Evolutionary conservation across 2,888 invertebrate genomes (phyloP), one percentile per base, ranked within the genome.

Genomic region (Nudaria mundana): DNA sequence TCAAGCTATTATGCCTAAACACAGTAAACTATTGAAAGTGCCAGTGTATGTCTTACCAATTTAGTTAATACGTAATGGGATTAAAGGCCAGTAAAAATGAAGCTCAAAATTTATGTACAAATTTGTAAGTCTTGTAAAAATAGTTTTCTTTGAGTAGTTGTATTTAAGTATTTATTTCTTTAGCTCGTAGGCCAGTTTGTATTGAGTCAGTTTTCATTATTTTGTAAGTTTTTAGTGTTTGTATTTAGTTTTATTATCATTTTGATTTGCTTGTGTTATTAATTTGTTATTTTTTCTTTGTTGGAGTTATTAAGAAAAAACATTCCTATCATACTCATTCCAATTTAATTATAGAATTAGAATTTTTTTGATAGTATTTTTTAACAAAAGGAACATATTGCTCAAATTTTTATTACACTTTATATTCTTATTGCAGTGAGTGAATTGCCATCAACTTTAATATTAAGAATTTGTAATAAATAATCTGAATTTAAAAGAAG

Each of bases 51-150:
- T 69, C 58, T 73, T 76, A 75, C 75, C 72, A 76, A 66, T 58
- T 65, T 74, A 77, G 73, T 70, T 71, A 61, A 65, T 67, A 51
- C 64, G 48, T 66, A 63, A 73, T 77, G 82, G 86, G 86, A 84
- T 81, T 58, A 52, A 66, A 66, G 87, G 87, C 87, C 87, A 87
- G 87, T 87, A 66, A 56, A 74, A 69, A 69, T 55, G 73, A 85
- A 76, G 84, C 86, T 86, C 86, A 82, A 87, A 86, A 85, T 85
- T 57, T 61, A 71, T 85, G 85, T 87, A 86, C 85, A 86, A 85
- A 84, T n/a, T n/a, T 72, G 60, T 67, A 62, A 55, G 59, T 57
- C 48, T 61, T 78, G 76, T 78, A 76, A 67, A 33, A 56, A 45
- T 55, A 53, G 57, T 44, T 67, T 60, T 61, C 40, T 61, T 69